Conservation (phyloP, 2,113 vertebrate genomes). For the Microcebus jonahi region DNA sequence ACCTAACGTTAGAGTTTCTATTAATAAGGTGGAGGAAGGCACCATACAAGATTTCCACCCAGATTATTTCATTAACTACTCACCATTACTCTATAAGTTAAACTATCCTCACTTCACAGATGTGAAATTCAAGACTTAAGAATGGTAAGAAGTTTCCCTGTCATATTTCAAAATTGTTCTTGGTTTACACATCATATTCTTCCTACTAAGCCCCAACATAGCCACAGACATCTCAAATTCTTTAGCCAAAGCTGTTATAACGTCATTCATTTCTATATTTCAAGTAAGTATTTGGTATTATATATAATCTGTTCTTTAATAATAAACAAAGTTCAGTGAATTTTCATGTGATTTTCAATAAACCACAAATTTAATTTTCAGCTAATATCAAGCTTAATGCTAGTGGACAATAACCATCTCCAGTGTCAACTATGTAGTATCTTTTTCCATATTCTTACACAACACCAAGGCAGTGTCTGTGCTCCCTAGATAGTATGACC, state of each 20-base stretch:
- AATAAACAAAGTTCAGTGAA: not conserved
- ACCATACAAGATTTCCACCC: not conserved
- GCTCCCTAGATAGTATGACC: not conserved
- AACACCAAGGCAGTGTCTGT: not conserved
- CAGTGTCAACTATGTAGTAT: not conserved
- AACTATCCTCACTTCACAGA: not conserved
- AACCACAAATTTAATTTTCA: not conserved
- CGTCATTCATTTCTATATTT: not conserved
- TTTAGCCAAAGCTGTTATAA: not conserved
- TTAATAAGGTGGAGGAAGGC: not conserved
- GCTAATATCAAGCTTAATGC: not conserved
- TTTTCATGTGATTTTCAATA: not conserved
- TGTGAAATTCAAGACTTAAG: not conserved
- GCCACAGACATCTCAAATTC: not conserved
- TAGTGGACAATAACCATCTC: not conserved
- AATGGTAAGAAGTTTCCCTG: not conserved
- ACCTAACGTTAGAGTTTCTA: not conserved
- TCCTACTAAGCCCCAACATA: not conserved
- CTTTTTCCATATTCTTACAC: not conserved
- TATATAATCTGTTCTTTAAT: not conserved
- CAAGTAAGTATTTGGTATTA: not conserved
- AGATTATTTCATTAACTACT: not conserved
- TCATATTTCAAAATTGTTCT: not conserved
- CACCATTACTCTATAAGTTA: not conserved
- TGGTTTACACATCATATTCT: not conserved